Evolutionary conservation across 37 sponge, comb jelly and placozoan species (phyloP).

Genomic region (Agelas oroides): DNA sequence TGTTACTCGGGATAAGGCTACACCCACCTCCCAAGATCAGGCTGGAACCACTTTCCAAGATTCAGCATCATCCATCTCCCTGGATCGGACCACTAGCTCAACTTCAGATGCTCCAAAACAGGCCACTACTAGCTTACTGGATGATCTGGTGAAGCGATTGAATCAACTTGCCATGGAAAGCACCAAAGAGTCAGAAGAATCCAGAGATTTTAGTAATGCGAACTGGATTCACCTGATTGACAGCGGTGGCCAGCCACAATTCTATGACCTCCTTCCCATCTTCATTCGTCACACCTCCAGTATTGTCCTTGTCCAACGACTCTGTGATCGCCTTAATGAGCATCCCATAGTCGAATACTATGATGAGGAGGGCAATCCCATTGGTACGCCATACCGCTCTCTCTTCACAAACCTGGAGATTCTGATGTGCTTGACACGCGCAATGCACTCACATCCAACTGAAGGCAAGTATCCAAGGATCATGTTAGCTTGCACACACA

Average conservation of each 20-base stretch:
- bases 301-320: neutral
- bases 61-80: no score
- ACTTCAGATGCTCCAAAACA: no score
- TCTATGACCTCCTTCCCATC: constrained; percentile 8
- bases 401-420: neutral
- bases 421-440: neutral
- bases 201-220: neutral
- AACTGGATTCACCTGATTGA: constrained; percentile 14
- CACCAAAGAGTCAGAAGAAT: no score
- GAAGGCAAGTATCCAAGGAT: neutral
- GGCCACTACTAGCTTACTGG: no score
- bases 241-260: constrained; percentile 30
- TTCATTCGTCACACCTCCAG: neutral
- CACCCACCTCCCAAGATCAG: no score
- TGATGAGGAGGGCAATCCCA: neutral
- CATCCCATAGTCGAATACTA: constrained; percentile 3
- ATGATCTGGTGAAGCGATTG: no score
- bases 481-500: constrained; percentile 9
- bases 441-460: neutral
- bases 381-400: neutral
- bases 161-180: no score
- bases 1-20: no score
- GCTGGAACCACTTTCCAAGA: no score
- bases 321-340: neutral
- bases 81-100: no score